Base-by-base conservation (phyloP, 1,140 invertebrate species). In the Saxidomus purpurata region DNA sequence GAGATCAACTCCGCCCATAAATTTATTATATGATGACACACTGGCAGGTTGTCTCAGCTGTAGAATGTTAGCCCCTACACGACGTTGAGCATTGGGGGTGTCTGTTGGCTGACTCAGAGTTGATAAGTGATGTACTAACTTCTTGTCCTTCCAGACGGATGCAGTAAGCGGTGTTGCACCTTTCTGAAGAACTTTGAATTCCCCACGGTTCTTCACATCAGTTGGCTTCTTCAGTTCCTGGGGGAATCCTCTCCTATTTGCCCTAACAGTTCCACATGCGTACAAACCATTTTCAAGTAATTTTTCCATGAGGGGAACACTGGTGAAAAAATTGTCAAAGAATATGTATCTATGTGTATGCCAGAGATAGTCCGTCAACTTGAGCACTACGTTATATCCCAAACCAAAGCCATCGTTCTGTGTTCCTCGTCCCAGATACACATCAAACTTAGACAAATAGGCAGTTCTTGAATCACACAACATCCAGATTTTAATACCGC, bases 401-500 rank as follows among this genome's bases (percentile, higher is more conserved):
- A 81, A 49, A 8, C 79, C 49, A 38, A 36, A 28, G 22, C 40
- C 61, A 40, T 17, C 61, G 28, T 11, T 19, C 17, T 59, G 8
- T 13, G 25, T 59, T 3, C 59, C 19, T 28, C 31, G 8, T 1
- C 79, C 79, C 6, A 81, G 38, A 11, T 81, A 59, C 3, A 81
- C 79, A 1, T 59, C 28, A 59, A 81, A 81, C 13, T 81, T 52
- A 1, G 79, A 52, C 38, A 40, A 36, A 38, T 88, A 92, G 6
- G 88, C 90, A 55, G 81, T 90, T 19, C 31, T 17, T 6, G 82
- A 61, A 31, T 92, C 90, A 61, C 79, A 84, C 8, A 79, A 25
- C 40, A 76, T 79, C 83, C 84, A 96, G 86, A 96, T 92, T 92
- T 96, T 96, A 17, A 95, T 95, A 31, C 95, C 95, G 93, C 95